A percentile compares a stretch with the other conserved stretches of the same genome.
These are phyloP conservation scores for Corythaeola cristata DNA, from an alignment of 2,113 vertebrate species.

Conservation along the genomic window DNA sequence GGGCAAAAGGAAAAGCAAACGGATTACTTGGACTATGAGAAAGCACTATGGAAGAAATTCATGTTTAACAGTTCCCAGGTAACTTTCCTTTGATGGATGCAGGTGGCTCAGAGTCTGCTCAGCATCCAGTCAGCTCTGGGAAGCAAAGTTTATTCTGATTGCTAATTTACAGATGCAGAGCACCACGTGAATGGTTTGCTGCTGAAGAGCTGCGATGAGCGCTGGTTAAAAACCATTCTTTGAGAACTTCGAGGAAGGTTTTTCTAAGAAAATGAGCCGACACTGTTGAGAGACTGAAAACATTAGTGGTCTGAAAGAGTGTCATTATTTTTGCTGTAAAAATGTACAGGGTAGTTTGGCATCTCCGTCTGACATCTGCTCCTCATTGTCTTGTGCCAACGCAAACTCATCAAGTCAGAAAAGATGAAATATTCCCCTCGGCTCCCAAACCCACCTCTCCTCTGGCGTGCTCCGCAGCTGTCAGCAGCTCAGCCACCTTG, in stretches of 20 bases:
- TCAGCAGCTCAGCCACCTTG: conserved; percentile 58
- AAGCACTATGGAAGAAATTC: conserved; percentile 39
- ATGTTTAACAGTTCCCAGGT: conserved; percentile 63
- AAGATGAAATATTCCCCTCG: conserved; percentile 51
- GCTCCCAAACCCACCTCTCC: conserved; percentile 50
- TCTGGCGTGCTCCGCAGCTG: conserved; percentile 35
- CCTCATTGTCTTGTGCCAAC: conserved; percentile 51
- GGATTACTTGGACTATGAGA: background rate
- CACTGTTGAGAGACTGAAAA: background rate
- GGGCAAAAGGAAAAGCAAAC: background rate
- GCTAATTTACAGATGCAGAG: conserved; percentile 37
- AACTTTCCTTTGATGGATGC: conserved; percentile 57
- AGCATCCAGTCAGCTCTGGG: conserved; percentile 34
- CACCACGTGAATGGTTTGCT: background rate
- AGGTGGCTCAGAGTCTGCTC: conserved; percentile 27
- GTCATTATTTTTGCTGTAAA: conserved; percentile 47
- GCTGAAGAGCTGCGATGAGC: conserved; percentile 9
- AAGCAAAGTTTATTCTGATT: conserved; percentile 21
- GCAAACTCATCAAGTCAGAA: conserved; percentile 61
- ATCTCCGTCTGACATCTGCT: conserved; percentile 53
- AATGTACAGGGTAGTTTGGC: conserved; percentile 45
- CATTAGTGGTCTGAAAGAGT: background rate
- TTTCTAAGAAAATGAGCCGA: background rate
- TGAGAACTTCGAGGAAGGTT: background rate
- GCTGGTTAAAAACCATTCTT: background rate